These are phyloP conservation scores for Trididemnum nubilum DNA, from an alignment of 23 tunicate genomes.

Conservation along the genomic window DNA sequence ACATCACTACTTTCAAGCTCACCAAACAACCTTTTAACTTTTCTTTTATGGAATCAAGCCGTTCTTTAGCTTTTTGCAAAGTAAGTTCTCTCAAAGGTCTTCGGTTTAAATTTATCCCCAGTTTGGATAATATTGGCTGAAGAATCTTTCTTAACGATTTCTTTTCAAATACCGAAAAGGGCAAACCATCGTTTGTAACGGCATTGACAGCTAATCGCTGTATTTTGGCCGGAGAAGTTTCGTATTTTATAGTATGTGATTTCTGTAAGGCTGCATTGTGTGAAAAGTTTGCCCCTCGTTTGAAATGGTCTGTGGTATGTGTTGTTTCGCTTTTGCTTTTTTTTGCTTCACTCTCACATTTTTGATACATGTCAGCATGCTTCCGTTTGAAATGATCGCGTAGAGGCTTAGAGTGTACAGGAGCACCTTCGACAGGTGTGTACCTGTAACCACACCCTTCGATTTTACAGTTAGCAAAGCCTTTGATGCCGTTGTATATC, in stretches of 20 bases:
- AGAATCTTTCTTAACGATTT: not conserved
- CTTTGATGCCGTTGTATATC: not conserved
- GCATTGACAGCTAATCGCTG: not conserved
- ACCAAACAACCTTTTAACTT: not conserved
- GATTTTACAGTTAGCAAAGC: not conserved
- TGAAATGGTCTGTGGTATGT: too few relatives aligned
- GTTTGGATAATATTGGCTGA: not conserved
- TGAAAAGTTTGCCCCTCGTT: too few relatives aligned
- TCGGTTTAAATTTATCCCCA: not conserved
- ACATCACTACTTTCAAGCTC: not conserved
- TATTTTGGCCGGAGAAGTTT: not conserved
- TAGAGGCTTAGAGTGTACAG: not conserved
- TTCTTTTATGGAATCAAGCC: not conserved
- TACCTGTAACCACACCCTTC: not conserved
- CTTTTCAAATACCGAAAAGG: not conserved
- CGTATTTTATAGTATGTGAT: not conserved
- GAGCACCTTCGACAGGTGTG: not conserved
- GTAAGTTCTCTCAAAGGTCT: not conserved
- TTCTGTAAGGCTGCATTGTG: not conserved
- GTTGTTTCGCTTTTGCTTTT: not conserved
- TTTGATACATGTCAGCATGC: not conserved
- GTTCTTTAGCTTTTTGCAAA: not conserved
- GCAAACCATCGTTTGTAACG: not conserved
- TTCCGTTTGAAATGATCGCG: not conserved
- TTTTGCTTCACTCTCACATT: not conserved